phyloP scores from a whole-genome alignment of 2,888 invertebrate genomes.

The Cosmia trapezina region DNA sequence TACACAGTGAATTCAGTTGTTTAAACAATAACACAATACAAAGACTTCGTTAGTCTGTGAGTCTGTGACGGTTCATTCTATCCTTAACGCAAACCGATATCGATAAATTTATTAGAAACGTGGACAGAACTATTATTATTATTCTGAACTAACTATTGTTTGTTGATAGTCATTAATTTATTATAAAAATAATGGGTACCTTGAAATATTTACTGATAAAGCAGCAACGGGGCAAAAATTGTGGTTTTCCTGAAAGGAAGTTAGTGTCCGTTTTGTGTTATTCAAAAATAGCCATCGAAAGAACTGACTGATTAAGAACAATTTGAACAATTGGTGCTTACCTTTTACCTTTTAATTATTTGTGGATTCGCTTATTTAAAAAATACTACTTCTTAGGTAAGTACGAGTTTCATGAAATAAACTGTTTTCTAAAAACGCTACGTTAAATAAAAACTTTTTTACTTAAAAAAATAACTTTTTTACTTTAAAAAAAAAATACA shows the following conservation, averaged over 20 bases:
- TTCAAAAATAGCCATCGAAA: neutral
- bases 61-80: constrained; percentile 58
- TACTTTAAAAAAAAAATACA: too few relatives aligned
- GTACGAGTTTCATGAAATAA: neutral
- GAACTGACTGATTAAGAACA: neutral
- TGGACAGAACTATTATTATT: constrained; percentile 18
- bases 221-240: neutral
- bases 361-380: neutral
- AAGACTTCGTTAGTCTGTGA: constrained; percentile 70
- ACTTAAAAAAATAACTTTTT: too few relatives aligned
- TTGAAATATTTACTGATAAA: constrained; percentile 38
- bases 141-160: constrained; percentile 6
- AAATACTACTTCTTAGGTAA: neutral
- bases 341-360: neutral
- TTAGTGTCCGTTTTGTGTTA: neutral
- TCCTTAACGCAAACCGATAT: constrained; percentile 41
- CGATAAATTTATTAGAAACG: constrained; percentile 25
- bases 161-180: neutral
- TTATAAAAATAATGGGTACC: neutral
- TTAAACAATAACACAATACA: constrained; percentile 69
- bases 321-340: too few relatives aligned
- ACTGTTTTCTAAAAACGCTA: neutral
- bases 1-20: constrained; percentile 64
- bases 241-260: constrained; percentile 27
- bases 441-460: too few relatives aligned